Evolutionary conservation across 2,888 invertebrate species (phyloP), one percentile per base, ranked within the genome.

Genomic region (Dynastes hyllus): DNA sequence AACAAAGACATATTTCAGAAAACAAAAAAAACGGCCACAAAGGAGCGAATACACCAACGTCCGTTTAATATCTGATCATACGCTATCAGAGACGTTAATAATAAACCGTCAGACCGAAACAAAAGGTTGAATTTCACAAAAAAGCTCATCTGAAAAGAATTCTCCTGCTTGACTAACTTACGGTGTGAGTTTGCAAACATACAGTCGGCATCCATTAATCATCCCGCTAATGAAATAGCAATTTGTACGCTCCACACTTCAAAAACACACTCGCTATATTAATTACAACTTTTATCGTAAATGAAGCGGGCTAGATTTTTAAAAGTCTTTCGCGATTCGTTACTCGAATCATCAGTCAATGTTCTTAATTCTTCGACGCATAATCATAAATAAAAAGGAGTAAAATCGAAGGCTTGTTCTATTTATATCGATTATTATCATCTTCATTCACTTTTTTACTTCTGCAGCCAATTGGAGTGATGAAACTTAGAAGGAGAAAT

Each of bases 181-280:
- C 84, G 85, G 84, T 83, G 79, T 84, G 82, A 84, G 83, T 83
- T 83, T 81, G 82, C 82, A 81, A 83, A 81, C 84, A 83, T 83
- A 83, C 81, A 83, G 80, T 77, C 75, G 76, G 78, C 69, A 45
- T 80, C 82, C 69, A 81, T 83, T 80, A 86, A 87, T 87, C 87
- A 87, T 85, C 83, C 83, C 83, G 81, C 83, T 85, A 86, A 86
- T 86, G 85, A 86, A 86, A 86, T 83, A 82, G 85, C 85, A 85
- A 86, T 87, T 87, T 83, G 82, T 80, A 79, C 78, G 80, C 79
- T 80, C 81, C 81, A 79, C 79, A 79, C 78, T 79, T 78, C 80
- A 76, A 78, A 80, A 79, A 77, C 76, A 73, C 78, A 79, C 69
- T 61, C 70, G 79, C 55, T 63, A 80, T 81, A 84, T 84, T 84